phyloP scores from a whole-genome alignment of 2,888 invertebrate species.

The Dione juno region DNA sequence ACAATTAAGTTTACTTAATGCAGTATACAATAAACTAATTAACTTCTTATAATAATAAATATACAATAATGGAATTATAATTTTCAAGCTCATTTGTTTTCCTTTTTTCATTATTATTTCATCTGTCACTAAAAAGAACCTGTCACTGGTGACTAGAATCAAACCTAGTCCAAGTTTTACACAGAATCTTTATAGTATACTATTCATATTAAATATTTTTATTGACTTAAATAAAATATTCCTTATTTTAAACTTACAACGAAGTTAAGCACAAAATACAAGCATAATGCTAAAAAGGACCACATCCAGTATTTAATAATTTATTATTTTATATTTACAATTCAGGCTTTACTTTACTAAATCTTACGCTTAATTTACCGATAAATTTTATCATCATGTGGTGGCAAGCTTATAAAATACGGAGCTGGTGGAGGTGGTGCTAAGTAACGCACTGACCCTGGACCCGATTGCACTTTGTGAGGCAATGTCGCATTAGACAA shows the following conservation, averaged over 20 bases:
- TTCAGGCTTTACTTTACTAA: constrained; percentile 29
- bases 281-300: constrained; percentile 38
- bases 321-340: constrained; percentile 44
- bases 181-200: constrained; percentile 16
- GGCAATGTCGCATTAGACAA: constrained; percentile 86
- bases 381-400: constrained; percentile 86
- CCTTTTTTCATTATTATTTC: not conserved
- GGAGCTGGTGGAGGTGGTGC: constrained; percentile 86
- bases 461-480: constrained; percentile 84
- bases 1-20: constrained; percentile 19
- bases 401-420: constrained; percentile 85
- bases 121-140: constrained; percentile 8
- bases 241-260: constrained; percentile 30
- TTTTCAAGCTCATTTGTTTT: constrained; percentile 21
- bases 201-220: not conserved
- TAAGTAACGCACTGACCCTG: constrained; percentile 79
- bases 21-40: constrained; percentile 19
- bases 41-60: constrained; percentile 35
- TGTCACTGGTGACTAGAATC: constrained; percentile 63
- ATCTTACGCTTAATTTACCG: constrained; percentile 68
- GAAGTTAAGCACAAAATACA: constrained; percentile 47
- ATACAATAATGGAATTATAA: constrained; percentile 31
- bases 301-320: constrained; percentile 37
- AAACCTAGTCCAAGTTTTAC: constrained; percentile 53
- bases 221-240: constrained; percentile 3